Evolutionary conservation across 2,888 invertebrate genomes (phyloP).

Genomic region (Zaprionus bogoriensis): DNA sequence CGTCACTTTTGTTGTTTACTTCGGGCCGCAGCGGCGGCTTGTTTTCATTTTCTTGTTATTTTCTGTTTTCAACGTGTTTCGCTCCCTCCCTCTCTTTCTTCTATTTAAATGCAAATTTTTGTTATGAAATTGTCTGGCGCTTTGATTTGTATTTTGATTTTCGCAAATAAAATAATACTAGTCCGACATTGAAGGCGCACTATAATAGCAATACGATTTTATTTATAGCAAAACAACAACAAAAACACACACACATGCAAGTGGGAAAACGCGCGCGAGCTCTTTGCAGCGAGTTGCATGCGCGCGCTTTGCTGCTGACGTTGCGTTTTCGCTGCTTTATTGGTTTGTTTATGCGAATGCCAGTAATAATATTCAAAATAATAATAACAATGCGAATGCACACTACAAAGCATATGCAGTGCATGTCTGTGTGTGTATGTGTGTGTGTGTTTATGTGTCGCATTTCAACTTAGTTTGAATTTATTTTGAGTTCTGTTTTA

Average conservation of each 20-base stretch:
- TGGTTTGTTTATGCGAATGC: conserved; percentile 58
- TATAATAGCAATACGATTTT: conserved; percentile 17
- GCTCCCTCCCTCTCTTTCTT: conserved; percentile 12
- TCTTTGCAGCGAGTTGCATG: conserved; percentile 9
- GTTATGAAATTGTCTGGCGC: conserved; percentile 72
- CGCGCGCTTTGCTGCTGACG: conserved; percentile 25
- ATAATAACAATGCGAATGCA: conserved; percentile 18
- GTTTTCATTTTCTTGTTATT: conserved; percentile 66
- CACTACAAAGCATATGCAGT: conserved; percentile 9
- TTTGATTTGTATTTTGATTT: conserved; percentile 64
- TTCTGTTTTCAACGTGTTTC: conserved; percentile 17
- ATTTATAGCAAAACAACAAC: conserved; percentile 21
- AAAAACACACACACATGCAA: conserved; percentile 5
- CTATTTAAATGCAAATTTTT: conserved; percentile 64
- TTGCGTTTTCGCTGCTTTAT: conserved; percentile 27
- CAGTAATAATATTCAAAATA: conserved; percentile 9
- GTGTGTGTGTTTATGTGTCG: conserved; percentile 5
- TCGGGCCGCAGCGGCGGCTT: conserved; percentile 43
- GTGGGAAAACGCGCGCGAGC: conserved; percentile 12
- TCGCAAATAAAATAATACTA: conserved; percentile 48
- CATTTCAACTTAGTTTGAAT: conserved; percentile 14
- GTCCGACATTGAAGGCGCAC: conserved; percentile 25
- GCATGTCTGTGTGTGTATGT: background rate
- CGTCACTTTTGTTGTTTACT: conserved; percentile 79
- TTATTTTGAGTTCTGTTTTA: conserved; percentile 12